These are phyloP conservation scores for Disparrhopalites patrizii DNA, from an alignment of 2,888 invertebrate genomes.

Conservation along the genomic window DNA sequence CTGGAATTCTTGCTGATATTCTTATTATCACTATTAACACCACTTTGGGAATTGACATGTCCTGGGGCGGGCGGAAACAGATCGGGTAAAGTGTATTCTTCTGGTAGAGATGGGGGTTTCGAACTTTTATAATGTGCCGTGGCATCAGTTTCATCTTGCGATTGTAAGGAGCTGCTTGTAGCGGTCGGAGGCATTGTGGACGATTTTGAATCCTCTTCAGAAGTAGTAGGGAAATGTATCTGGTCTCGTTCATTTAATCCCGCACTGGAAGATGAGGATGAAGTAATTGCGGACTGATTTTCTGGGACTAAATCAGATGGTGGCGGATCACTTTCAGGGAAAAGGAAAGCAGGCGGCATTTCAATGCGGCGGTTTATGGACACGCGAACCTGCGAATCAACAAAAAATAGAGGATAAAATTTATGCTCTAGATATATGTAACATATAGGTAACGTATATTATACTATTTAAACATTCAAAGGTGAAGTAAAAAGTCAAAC, in stretches of 20 bases:
- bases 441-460: too few species aligned
- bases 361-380: conserved; percentile 71
- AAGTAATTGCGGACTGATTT: conserved; percentile 30
- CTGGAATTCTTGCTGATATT: conserved; percentile 28
- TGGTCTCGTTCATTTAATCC: conserved; percentile 27
- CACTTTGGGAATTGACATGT: conserved; percentile 31
- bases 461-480: too few species aligned
- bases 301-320: conserved; percentile 57
- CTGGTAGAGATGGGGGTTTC: conserved; percentile 11
- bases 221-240: conserved; percentile 12
- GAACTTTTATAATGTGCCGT: not conserved
- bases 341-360: conserved; percentile 76
- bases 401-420: too few species aligned
- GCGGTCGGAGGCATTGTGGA: conserved; percentile 31
- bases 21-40: conserved; percentile 34
- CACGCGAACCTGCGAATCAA: conserved; percentile 61
- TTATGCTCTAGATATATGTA: not conserved
- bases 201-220: conserved; percentile 24
- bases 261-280: conserved; percentile 20
- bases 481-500: too few species aligned
- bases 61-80: conserved; percentile 40
- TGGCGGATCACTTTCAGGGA: conserved; percentile 68
- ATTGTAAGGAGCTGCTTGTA: conserved; percentile 37
- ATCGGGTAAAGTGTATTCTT: conserved; percentile 48
- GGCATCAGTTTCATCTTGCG: conserved; percentile 16